Evolutionary conservation across 2,113 vertebrate genomes (phyloP).

Genomic region (Heterocephalus glaber): DNA sequence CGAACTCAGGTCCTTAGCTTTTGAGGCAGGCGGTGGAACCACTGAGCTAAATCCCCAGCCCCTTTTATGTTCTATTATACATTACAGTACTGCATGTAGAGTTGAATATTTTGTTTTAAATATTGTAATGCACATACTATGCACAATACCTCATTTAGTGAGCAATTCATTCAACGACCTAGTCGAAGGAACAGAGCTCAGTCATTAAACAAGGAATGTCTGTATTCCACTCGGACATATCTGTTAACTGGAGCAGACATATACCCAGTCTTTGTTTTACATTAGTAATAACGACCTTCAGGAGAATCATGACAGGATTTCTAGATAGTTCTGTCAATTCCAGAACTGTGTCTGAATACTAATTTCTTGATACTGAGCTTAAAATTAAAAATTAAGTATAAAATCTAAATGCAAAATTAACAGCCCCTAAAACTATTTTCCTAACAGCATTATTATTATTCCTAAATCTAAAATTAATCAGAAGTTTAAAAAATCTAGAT

Average conservation of each 20-base stretch:
- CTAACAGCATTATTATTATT: constrained; percentile 15
- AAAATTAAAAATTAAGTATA: constrained; percentile 57
- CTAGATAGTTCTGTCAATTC: not conserved
- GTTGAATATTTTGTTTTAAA: not conserved
- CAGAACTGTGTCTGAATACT: constrained; percentile 15
- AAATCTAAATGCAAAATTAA: constrained; percentile 50
- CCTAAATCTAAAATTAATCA: constrained; percentile 25
- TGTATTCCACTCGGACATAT: not conserved
- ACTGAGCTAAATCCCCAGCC: too few relatives aligned
- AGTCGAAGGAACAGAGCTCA: not conserved
- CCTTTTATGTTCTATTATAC: not conserved
- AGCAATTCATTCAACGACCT: not conserved
- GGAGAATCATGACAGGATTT: not conserved
- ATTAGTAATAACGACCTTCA: not conserved
- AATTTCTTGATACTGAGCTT: constrained; percentile 39
- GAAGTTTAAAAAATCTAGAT: not conserved
- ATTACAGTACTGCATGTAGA: not conserved
- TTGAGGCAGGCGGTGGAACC: too few relatives aligned
- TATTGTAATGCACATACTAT: not conserved
- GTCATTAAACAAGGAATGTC: not conserved
- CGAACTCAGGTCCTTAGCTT: too few relatives aligned
- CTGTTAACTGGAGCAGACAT: not conserved
- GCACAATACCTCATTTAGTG: not conserved
- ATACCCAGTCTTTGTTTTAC: not conserved
- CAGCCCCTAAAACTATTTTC: constrained; percentile 17